Evolutionary conservation across 1,140 invertebrate species (phyloP).

Genomic region (Ceratina australensis): DNA sequence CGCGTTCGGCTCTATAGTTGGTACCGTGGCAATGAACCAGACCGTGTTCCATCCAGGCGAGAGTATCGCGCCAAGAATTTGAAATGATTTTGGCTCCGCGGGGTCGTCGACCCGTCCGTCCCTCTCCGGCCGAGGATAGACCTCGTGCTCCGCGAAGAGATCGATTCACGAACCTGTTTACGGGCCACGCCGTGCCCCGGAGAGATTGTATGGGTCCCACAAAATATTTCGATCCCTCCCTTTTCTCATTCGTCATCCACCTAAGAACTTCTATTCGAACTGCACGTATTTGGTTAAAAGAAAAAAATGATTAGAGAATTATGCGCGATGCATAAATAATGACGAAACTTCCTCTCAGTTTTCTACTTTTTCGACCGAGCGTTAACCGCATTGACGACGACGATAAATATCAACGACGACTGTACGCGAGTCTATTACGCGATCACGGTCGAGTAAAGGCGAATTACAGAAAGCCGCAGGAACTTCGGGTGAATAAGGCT

Average conservation of each 20-base stretch:
- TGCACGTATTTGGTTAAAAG: no score
- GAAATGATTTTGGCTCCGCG: conserved; percentile 42
- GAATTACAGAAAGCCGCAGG: neutral
- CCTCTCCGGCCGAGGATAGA: conserved; percentile 5
- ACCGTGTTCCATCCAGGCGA: conserved; percentile 6
- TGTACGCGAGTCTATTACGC: neutral
- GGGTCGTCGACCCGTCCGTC: conserved; percentile 34
- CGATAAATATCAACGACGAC: neutral
- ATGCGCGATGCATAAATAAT: neutral
- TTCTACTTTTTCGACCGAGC: neutral
- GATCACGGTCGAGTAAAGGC: neutral
- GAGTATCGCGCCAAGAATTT: conserved; percentile 49
- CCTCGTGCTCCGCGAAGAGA: conserved; percentile 6
- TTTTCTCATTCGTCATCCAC: conserved; percentile 25
- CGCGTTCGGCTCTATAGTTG: conserved; percentile 6
- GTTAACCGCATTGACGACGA: no score
- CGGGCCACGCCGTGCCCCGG: neutral
- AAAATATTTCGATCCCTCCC: conserved; percentile 3
- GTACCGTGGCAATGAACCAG: conserved; percentile 39
- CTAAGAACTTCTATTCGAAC: neutral
- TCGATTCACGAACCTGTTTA: conserved; percentile 43
- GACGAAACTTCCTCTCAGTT: neutral
- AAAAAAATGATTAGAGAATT: no score
- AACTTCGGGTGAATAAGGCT: neutral
- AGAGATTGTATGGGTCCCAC: neutral